Conservation (phyloP, 1,140 invertebrate genomes). For the Plectrocnemia conspersa region DNA sequence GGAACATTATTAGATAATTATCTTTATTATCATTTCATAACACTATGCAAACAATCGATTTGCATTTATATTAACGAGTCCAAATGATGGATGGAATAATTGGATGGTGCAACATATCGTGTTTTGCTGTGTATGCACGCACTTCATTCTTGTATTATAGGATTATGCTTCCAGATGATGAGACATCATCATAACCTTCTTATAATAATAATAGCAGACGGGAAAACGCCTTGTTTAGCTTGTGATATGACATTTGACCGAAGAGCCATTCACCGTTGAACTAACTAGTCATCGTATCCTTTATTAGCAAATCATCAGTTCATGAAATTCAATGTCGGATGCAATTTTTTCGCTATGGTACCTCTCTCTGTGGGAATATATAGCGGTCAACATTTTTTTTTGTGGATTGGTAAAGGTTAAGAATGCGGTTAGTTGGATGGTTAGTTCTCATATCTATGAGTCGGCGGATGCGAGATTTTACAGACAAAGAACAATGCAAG, state of each 20-base stretch:
- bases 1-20: no score
- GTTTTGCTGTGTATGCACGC: no score
- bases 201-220: not conserved
- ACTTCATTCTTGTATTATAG: no score
- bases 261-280: not conserved
- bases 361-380: constrained; percentile 9
- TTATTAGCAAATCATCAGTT: no score
- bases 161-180: no score
- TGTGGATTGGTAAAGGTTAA: constrained; percentile 10
- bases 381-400: not conserved
- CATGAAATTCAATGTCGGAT: no score
- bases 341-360: not conserved
- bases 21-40: no score
- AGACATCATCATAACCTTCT: constrained; percentile 1
- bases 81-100: constrained; percentile 1
- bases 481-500: no score
- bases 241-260: not conserved
- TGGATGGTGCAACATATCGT: not conserved
- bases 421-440: constrained; percentile 16
- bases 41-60: no score
- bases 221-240: not conserved
- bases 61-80: no score
- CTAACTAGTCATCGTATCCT: not conserved
- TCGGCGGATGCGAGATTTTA: no score
- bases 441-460: no score